Base-by-base conservation (phyloP, 1,140 invertebrate genomes). In the Globodera rostochiensis region DNA sequence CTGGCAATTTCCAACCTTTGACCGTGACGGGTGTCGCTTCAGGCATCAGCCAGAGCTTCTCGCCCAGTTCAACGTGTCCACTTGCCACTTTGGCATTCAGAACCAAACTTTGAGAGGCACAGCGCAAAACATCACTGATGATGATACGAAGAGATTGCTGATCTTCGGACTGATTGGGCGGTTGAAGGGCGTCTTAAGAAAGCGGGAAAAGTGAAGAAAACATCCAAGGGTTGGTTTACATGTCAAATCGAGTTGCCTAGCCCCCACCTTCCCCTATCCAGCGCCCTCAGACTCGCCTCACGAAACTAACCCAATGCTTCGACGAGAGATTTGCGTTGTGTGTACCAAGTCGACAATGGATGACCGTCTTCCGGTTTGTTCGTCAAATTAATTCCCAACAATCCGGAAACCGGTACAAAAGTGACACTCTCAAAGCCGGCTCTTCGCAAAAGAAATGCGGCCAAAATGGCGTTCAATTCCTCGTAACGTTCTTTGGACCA, bases 91-190 rank as follows among this genome's bases (percentile, higher is more conserved):
- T 92, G 7, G 96, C 97, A 6, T 93, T 93, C 6, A 98, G 93
- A 88, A 96, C 94, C 4, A 94, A 94, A 4, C 91, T 90, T 75
- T 91, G 90, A 0, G 94, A 94, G 13, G 94, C 94, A 8, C 95
- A 94, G 92, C 98, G 99, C 89, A 95, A 97, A 80, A 98, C 93
- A 92, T 99, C 97, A 88, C 94, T 95, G 0, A 99, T 92, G 45
- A 95, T 94, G 90, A 97, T 93, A n/a, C 97, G 92, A 73, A 98
- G 93, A 11, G 96, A 95, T 89, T 95, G 95, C 36, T 94, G 57
- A 15, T 92, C 8, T 97, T 92, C 93, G 70, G 96, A 92, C 36
- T 79, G 90, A 88, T 13, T 91, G 95, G 64, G 94, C 93, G 88
- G 94, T 93, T 84, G 74, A 60, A 83, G 50, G 11, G 66, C 49